phyloP scores from a whole-genome alignment of 1,140 invertebrate species.

The Drosophila arizonae region DNA sequence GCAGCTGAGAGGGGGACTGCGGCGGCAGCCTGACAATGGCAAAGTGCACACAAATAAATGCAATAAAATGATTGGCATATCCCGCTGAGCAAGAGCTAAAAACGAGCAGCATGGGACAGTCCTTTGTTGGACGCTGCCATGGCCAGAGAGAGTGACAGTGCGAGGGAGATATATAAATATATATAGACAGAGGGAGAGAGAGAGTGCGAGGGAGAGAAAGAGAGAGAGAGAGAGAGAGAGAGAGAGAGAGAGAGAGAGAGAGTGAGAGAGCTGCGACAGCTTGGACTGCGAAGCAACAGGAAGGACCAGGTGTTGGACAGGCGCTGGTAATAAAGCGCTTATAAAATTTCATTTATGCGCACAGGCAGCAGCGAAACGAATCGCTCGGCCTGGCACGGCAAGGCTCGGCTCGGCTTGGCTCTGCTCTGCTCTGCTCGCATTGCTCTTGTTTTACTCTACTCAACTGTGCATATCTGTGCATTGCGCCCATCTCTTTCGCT shows the following conservation, averaged over 20 bases:
- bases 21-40: slow-evolving; percentile 59
- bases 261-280: background rate
- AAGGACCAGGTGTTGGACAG: slow-evolving; percentile 57
- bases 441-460: slow-evolving; percentile 15
- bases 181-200: background rate
- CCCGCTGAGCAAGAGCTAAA: slow-evolving; percentile 43
- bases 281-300: slow-evolving; percentile 6
- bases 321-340: slow-evolving; percentile 74
- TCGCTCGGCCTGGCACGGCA: background rate
- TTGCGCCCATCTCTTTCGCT: slow-evolving; percentile 36
- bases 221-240: background rate
- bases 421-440: background rate
- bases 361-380: slow-evolving; percentile 24
- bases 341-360: slow-evolving; percentile 78
- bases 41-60: slow-evolving; percentile 80
- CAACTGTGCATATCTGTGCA: slow-evolving; percentile 11
- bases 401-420: background rate
- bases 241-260: background rate
- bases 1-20: background rate
- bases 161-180: background rate
- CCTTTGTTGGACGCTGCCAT: slow-evolving; percentile 41
- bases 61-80: slow-evolving; percentile 80
- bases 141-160: no score
- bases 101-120: slow-evolving; percentile 18
- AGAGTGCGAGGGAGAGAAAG: no score